A percentile compares a stretch with the other conserved stretches of the same genome.
Conservation (phyloP, 2,113 vertebrate species). For the Pimephales promelas region DNA sequence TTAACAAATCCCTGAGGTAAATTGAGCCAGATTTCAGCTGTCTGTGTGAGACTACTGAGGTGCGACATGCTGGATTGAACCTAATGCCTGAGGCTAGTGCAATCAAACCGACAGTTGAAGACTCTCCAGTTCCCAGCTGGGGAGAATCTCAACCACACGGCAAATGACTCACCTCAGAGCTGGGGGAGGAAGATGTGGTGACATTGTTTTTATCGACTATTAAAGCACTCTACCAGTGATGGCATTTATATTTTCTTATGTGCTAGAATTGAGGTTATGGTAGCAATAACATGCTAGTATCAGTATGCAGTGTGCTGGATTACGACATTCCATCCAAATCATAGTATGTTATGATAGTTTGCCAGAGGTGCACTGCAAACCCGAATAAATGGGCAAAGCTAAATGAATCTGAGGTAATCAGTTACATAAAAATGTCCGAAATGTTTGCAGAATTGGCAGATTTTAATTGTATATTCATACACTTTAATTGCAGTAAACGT, state of each 20-base stretch:
- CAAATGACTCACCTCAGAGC: conserved; percentile 81
- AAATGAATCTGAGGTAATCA: too few species aligned
- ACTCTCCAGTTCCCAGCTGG: conserved; percentile 77
- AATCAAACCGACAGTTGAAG: conserved; percentile 85
- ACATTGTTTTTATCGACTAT: conserved; percentile 53
- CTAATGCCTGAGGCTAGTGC: conserved; percentile 86
- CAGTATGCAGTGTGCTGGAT: background rate
- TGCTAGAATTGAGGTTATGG: background rate
- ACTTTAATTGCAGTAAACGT: too few species aligned
- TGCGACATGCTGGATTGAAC: conserved; percentile 85
- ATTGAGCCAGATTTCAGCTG: conserved; percentile 84
- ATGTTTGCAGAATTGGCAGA: too few species aligned
- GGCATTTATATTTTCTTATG: conserved; percentile 22
- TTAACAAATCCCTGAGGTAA: conserved; percentile 88
- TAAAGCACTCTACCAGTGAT: conserved; percentile 47
- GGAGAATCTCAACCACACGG: conserved; percentile 75
- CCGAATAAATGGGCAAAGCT: too few species aligned
- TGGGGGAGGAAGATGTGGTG: conserved; percentile 62
- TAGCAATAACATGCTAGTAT: background rate
- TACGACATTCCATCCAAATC: background rate
- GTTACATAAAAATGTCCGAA: too few species aligned
- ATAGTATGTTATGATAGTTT: background rate
- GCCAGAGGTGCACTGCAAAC: background rate
- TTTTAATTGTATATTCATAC: too few species aligned
- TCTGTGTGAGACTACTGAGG: conserved; percentile 85